These are phyloP conservation scores for Hirtodrosophila alboralis DNA, from an alignment of 2,888 invertebrate species.

Conservation along the genomic window DNA sequence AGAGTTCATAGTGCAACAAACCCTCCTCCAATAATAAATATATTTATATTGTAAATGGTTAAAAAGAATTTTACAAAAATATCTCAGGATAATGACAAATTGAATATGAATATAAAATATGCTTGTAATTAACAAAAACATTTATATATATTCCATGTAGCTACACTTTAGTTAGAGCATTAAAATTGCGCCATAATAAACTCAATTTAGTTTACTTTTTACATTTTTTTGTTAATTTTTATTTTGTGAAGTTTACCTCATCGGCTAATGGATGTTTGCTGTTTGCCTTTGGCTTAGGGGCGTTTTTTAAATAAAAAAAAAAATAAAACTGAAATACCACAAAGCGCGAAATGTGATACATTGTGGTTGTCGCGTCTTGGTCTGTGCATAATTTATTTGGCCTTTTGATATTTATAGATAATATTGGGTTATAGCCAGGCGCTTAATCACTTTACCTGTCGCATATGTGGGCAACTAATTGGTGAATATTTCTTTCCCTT, in stretches of 20 bases:
- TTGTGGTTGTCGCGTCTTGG: constrained; percentile 45
- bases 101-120: too few species aligned
- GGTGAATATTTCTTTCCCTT: constrained; percentile 58
- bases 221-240: constrained; percentile 14
- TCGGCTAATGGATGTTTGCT: constrained; percentile 69
- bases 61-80: too few species aligned
- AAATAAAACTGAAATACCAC: constrained; percentile 23
- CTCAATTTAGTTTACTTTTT: constrained; percentile 3
- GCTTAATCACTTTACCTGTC: constrained; percentile 73
- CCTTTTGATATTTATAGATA: constrained; percentile 63
- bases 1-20: too few species aligned
- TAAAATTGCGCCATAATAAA: background rate
- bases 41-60: too few species aligned
- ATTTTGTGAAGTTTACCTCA: constrained; percentile 3
- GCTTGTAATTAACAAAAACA: too few species aligned
- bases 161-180: too few species aligned
- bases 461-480: constrained; percentile 72
- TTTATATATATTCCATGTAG: too few species aligned
- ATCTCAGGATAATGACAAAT: too few species aligned
- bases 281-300: constrained; percentile 62
- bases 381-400: constrained; percentile 64
- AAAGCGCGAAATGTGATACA: constrained; percentile 75
- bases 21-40: too few species aligned
- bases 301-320: constrained; percentile 25
- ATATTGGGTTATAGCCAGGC: constrained; percentile 50